Percentiles rank a stretch among this genome's conserved stretches.
These are phyloP conservation scores for Salticus scenicus DNA, from an alignment of 2,888 invertebrate species.

Conservation along the genomic window DNA sequence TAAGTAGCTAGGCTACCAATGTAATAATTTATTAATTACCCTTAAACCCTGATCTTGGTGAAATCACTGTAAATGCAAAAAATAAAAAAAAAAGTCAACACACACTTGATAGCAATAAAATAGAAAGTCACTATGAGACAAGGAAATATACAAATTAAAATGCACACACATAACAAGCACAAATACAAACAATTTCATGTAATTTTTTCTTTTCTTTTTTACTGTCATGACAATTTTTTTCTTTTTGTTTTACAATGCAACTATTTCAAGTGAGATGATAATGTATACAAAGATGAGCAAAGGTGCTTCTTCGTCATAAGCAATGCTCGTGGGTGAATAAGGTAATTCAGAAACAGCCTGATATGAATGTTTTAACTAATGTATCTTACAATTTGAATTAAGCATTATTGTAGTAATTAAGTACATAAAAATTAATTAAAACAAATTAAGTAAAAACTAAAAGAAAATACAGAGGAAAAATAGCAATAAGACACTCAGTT, in stretches of 20 bases:
- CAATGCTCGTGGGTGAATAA: not conserved
- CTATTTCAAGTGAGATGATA: not conserved
- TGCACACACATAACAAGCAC: slow-evolving; percentile 30
- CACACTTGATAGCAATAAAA: slow-evolving; percentile 9
- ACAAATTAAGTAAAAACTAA: slow-evolving; percentile 15
- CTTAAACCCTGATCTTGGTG: slow-evolving; percentile 39
- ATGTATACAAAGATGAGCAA: not conserved
- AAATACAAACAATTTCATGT: slow-evolving; percentile 1
- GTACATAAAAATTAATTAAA: not conserved
- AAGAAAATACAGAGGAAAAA: not conserved
- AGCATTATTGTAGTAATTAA: slow-evolving; percentile 3
- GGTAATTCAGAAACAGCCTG: not conserved
- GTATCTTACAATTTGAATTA: slow-evolving; percentile 1
- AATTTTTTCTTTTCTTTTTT: not conserved
- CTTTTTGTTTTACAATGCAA: too few species aligned
- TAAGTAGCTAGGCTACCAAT: slow-evolving; percentile 24
- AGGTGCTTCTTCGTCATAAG: not conserved
- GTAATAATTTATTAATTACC: not conserved
- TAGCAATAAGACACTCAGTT: too few species aligned
- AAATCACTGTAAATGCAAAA: slow-evolving; percentile 50
- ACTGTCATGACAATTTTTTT: not conserved
- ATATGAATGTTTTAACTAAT: not conserved
- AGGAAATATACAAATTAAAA: slow-evolving; percentile 45
- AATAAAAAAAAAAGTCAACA: not conserved
- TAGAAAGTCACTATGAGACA: slow-evolving; percentile 3